Percentiles rank a stretch among this genome's conserved stretches.
phyloP scores from a whole-genome alignment of 2,797 vertebrate species.

The Pyrrhura leucotis region DNA sequence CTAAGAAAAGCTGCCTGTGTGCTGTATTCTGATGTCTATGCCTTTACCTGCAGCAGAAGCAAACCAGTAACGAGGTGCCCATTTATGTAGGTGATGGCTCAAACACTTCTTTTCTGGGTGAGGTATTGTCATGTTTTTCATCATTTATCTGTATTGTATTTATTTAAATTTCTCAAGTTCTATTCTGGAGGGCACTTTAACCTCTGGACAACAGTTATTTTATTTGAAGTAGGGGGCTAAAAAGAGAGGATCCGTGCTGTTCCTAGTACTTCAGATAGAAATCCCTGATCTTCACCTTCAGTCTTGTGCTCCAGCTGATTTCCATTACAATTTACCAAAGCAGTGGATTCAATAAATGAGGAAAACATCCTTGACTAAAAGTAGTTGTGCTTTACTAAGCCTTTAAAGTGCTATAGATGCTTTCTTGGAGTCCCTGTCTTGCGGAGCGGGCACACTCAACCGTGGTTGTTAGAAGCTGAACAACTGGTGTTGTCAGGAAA shows the following conservation, averaged over 20 bases:
- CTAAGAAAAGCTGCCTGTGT: not conserved
- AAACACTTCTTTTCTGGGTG: not conserved
- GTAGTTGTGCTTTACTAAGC: not conserved
- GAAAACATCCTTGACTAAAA: slow-evolving; percentile 12
- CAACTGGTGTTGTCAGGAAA: not conserved
- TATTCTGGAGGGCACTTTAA: not conserved
- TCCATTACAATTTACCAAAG: slow-evolving; percentile 29
- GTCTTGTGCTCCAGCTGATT: not conserved
- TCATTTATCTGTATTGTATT: not conserved
- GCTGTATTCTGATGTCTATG: not conserved
- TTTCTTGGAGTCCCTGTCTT: not conserved
- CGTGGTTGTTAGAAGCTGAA: not conserved
- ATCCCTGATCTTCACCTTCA: not conserved
- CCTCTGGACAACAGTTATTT: not conserved
- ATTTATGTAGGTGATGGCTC: not conserved
- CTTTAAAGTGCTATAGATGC: slow-evolving; percentile 2
- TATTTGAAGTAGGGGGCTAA: not conserved
- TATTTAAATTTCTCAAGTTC: not conserved
- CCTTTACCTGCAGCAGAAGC: not conserved
- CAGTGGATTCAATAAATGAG: not conserved
- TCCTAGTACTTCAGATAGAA: not conserved
- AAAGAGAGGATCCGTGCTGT: not conserved
- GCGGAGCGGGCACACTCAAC: not conserved
- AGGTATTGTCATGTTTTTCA: not conserved
- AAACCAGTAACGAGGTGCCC: not conserved